Percentiles rank a stretch among this genome's conserved stretches.
These are phyloP conservation scores for Brachionus paranguensis DNA, from an alignment of 1,140 invertebrate species.

Conservation along the genomic window DNA sequence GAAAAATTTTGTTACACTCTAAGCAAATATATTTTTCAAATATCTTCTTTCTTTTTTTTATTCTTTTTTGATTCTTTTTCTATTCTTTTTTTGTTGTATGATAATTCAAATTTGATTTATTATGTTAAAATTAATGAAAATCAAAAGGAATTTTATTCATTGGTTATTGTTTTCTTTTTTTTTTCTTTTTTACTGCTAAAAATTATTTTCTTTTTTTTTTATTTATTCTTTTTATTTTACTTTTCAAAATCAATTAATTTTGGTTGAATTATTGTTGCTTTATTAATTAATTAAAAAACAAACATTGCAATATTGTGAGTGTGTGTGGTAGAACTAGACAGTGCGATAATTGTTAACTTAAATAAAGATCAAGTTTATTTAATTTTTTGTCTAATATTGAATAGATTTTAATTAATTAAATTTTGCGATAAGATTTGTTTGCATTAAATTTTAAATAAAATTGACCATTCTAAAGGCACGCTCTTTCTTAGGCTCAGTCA, in stretches of 20 bases:
- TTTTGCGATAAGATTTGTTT: background rate
- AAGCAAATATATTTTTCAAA: background rate
- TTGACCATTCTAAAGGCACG: background rate
- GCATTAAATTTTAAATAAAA: background rate
- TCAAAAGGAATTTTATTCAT: background rate
- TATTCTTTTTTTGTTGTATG: background rate
- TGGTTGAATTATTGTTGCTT: background rate
- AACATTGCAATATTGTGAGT: no score
- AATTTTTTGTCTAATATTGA: background rate
- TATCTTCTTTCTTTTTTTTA: background rate
- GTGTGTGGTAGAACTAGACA: background rate
- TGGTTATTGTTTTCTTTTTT: background rate
- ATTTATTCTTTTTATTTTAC: background rate
- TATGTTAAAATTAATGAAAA: background rate
- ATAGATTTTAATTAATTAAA: background rate
- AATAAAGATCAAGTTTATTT: background rate
- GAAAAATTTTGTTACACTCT: background rate
- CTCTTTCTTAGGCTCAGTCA: background rate
- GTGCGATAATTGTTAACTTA: background rate
- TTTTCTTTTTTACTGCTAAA: background rate
- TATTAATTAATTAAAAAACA: background rate
- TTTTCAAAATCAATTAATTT: background rate
- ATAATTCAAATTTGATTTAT: background rate
- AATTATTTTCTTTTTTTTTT: no score
- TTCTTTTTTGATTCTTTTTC: background rate